Evolutionary conservation across 2,888 invertebrate genomes (phyloP).

Genomic region (Metallyticus violacea): DNA sequence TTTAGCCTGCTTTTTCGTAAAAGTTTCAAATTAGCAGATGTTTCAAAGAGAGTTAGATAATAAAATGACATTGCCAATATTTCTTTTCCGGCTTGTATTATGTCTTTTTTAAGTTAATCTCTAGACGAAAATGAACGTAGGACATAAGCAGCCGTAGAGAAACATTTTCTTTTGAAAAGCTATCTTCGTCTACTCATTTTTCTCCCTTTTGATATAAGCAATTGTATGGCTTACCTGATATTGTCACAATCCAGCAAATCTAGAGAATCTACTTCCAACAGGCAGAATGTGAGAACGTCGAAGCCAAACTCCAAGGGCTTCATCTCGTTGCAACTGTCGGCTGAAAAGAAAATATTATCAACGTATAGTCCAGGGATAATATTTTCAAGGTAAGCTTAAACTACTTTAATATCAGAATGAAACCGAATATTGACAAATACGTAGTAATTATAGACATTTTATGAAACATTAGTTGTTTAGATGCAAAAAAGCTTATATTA

Average conservation of each 20-base stretch:
- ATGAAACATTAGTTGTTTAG: too few relatives aligned
- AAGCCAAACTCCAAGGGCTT: slow-evolving; percentile 19
- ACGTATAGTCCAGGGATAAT: not conserved
- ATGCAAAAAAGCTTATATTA: too few relatives aligned
- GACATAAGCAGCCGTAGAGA: not conserved
- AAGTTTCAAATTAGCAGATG: too few relatives aligned
- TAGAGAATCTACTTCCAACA: not conserved
- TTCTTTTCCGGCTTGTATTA: not conserved
- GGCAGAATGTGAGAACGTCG: slow-evolving; percentile 17
- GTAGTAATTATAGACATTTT: too few relatives aligned
- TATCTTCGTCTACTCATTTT: not conserved
- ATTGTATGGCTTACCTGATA: slow-evolving; percentile 9
- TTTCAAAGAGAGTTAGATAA: too few relatives aligned
- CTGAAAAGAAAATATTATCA: not conserved
- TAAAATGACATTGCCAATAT: too few relatives aligned
- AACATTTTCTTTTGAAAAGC: not conserved
- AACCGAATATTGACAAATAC: too few relatives aligned
- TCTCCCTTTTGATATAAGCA: not conserved
- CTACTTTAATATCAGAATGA: too few relatives aligned
- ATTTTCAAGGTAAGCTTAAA: too few relatives aligned
- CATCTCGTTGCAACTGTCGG: slow-evolving; percentile 8
- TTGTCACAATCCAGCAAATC: slow-evolving; percentile 18
- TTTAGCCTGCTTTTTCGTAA: too few relatives aligned
- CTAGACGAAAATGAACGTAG: not conserved
- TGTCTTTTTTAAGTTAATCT: not conserved